Evolutionary conservation across 2,888 invertebrate genomes (phyloP).

Genomic region (Cephus pulcher): DNA sequence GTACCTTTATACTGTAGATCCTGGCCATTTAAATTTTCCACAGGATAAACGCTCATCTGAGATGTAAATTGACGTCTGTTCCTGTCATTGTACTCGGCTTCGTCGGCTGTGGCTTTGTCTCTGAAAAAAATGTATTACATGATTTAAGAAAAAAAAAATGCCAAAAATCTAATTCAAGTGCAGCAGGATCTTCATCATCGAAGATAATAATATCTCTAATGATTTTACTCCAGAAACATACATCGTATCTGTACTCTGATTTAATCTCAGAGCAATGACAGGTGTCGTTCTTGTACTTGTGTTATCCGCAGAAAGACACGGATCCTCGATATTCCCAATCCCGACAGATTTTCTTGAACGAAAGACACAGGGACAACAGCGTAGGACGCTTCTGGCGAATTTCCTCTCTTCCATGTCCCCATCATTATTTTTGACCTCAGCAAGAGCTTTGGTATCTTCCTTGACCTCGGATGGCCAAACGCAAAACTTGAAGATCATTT

Average conservation of each 20-base stretch:
- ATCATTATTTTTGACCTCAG: constrained; percentile 23
- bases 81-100: constrained; percentile 44
- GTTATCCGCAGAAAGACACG: constrained; percentile 34
- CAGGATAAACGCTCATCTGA: constrained; percentile 34
- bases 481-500: constrained; percentile 60
- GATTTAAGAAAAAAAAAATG: background rate
- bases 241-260: constrained; percentile 47
- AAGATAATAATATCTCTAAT: background rate
- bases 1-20: constrained; percentile 42
- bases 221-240: constrained; percentile 34
- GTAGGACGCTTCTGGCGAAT: constrained; percentile 48
- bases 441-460: constrained; percentile 39
- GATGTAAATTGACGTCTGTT: constrained; percentile 42
- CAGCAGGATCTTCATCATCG: background rate
- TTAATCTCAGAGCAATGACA: constrained; percentile 52
- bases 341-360: constrained; percentile 56
- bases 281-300: constrained; percentile 44
- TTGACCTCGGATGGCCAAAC: constrained; percentile 50
- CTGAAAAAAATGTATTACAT: constrained; percentile 35
- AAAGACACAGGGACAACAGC: constrained; percentile 60
- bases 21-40: constrained; percentile 37
- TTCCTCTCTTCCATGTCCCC: constrained; percentile 31
- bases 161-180: background rate
- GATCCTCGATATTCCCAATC: constrained; percentile 39
- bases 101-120: constrained; percentile 47